Conservation (phyloP, 2,797 vertebrate genomes). For the Macroramphosus scolopax region DNA sequence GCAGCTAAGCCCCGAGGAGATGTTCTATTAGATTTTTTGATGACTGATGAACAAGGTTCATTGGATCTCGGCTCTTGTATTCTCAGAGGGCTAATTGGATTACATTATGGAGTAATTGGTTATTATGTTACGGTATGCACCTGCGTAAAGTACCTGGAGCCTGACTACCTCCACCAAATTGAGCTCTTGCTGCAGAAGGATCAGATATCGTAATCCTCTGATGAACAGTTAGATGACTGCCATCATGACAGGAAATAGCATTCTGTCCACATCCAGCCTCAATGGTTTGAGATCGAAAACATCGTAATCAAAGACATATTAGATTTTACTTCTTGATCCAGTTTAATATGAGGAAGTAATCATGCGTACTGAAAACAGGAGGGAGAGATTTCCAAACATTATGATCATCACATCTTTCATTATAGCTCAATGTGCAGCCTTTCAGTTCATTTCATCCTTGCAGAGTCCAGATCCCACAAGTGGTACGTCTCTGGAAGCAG, state of each 20-base stretch:
- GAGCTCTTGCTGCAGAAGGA: constrained; percentile 19
- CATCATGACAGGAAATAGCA: constrained; percentile 59
- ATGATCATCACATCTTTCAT: constrained; percentile 75
- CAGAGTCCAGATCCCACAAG: constrained; percentile 60
- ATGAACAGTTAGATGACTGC: constrained; percentile 53
- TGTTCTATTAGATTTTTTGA: constrained; percentile 79
- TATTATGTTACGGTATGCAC: constrained; percentile 75
- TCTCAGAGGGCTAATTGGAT: constrained; percentile 70
- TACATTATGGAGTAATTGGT: constrained; percentile 72
- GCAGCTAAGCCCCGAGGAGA: constrained; percentile 64
- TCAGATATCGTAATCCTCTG: constrained; percentile 49
- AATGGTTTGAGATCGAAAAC: constrained; percentile 39
- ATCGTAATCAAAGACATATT: constrained; percentile 22
- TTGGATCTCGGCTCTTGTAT: constrained; percentile 69
- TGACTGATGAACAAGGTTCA: constrained; percentile 76
- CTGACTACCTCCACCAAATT: constrained; percentile 27
- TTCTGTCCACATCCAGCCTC: constrained; percentile 24
- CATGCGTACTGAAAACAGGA: constrained; percentile 35
- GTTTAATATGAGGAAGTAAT: constrained; percentile 30
- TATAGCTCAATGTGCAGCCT: constrained; percentile 68
- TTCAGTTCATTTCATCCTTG: constrained; percentile 76
- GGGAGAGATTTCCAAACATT: constrained; percentile 62
- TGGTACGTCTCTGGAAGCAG: constrained; percentile 45
- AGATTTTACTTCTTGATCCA: constrained; percentile 24
- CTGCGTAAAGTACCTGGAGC: constrained; percentile 64